Evolutionary conservation across 2,797 vertebrate species (phyloP).

Genomic region (Melanotaenia nigrans): DNA sequence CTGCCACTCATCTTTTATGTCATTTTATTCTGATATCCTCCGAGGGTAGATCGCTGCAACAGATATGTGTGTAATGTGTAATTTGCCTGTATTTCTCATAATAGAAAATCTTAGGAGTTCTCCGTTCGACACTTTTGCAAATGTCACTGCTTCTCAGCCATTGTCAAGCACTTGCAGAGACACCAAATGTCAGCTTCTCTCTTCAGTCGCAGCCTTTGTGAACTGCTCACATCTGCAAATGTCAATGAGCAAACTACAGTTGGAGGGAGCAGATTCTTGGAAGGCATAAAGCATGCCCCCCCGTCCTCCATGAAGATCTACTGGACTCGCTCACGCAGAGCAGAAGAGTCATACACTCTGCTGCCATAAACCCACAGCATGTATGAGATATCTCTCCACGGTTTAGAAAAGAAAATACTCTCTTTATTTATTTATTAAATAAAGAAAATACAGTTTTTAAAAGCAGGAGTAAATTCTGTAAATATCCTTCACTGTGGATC

Average conservation of each 20-base stretch:
- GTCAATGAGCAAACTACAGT: constrained; percentile 71
- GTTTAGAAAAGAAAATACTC: no score
- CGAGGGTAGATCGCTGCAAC: constrained; percentile 58
- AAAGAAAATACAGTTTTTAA: constrained; percentile 59
- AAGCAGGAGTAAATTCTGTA: constrained; percentile 46
- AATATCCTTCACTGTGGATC: constrained; percentile 66
- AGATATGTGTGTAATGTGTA: constrained; percentile 59
- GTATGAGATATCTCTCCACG: no score
- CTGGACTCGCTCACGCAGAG: constrained; percentile 1
- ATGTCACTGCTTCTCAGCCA: constrained; percentile 76
- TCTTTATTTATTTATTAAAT: no score
- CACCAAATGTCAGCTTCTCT: constrained; percentile 78
- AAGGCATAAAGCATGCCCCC: constrained; percentile 39
- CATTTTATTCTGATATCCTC: constrained; percentile 50
- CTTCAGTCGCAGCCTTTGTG: constrained; percentile 68
- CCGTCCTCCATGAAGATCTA: constrained; percentile 31
- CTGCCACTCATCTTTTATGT: constrained; percentile 28
- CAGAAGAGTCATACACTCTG: constrained; percentile 18
- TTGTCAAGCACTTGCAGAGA: constrained; percentile 63
- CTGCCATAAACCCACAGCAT: constrained; percentile 24
- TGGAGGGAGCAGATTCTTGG: constrained; percentile 41
- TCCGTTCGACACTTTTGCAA: constrained; percentile 68
- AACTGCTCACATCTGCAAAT: constrained; percentile 77
- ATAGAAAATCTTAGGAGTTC: constrained; percentile 55
- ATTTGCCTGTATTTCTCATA: constrained; percentile 61